phyloP scores from a whole-genome alignment of 2,797 vertebrate species.

The Schizopygopsis pylzovi region DNA sequence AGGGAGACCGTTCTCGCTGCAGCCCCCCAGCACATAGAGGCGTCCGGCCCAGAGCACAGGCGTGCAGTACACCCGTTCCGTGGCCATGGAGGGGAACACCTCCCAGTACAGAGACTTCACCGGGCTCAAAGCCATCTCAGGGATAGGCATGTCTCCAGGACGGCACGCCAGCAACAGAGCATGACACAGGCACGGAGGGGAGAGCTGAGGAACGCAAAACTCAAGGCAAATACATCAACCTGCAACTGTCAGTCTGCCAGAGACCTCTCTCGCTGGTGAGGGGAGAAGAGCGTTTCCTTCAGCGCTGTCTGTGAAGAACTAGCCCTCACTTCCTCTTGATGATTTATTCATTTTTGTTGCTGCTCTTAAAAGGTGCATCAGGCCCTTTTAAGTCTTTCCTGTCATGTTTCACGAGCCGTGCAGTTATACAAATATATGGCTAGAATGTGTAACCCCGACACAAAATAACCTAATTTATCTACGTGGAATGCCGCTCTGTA shows the following conservation, averaged over 20 bases:
- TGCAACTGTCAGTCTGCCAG: constrained; percentile 51
- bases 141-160: constrained; percentile 80
- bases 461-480: constrained; percentile 38
- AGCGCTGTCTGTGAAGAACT: constrained; percentile 26
- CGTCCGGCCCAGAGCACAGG: constrained; percentile 84
- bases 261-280: neutral
- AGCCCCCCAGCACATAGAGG: constrained; percentile 94
- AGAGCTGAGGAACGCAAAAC: constrained; percentile 14
- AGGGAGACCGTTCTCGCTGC: constrained; percentile 85
- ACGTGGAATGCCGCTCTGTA: constrained; percentile 21
- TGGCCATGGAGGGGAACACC: constrained; percentile 89
- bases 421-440: neutral
- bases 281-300: constrained; percentile 10
- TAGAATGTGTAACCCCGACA: constrained; percentile 15
- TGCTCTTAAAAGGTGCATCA: constrained; percentile 37
- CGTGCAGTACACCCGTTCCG: constrained; percentile 92
- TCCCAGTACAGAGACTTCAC: constrained; percentile 88
- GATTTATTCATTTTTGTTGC: constrained; percentile 53
- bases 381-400: constrained; percentile 20
- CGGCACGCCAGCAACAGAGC: constrained; percentile 67
- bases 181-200: constrained; percentile 67
- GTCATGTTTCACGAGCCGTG: neutral
- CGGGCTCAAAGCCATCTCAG: constrained; percentile 86
- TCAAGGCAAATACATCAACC: constrained; percentile 51
- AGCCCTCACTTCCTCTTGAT: constrained; percentile 47